Conservation (phyloP, 1,140 invertebrate genomes). For the Trialeurodes vaporariorum region DNA sequence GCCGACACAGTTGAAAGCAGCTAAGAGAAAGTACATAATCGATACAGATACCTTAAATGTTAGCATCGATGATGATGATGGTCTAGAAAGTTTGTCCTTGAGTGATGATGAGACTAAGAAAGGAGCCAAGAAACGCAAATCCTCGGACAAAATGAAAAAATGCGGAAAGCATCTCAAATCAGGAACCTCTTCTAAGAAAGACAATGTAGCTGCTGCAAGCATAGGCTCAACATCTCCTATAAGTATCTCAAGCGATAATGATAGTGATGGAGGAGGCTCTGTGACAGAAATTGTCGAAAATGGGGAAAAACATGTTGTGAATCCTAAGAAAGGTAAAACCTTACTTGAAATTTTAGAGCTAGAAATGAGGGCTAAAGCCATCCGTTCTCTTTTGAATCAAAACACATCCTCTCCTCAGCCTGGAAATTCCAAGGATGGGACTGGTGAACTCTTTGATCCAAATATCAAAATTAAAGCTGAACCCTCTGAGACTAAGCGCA, state of each 20-base stretch:
- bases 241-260: conserved; percentile 4
- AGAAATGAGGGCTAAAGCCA: conserved; percentile 42
- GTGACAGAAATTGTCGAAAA: background rate
- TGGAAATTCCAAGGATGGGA: background rate
- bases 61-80: background rate
- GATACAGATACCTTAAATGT: background rate
- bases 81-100: background rate
- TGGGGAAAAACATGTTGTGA: background rate
- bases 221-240: background rate
- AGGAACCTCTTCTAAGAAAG: background rate
- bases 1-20: background rate
- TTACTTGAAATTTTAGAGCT: conserved; percentile 40
- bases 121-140: background rate
- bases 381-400: conserved; percentile 37
- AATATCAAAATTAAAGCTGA: background rate
- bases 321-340: conserved; percentile 39
- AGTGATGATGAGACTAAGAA: background rate
- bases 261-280: conserved; percentile 2
- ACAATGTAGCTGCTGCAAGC: background rate
- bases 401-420: conserved; percentile 7
- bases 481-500: background rate
- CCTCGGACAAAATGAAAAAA: background rate
- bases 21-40: background rate
- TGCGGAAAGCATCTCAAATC: too few species aligned
- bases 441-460: background rate